A percentile compares a stretch with the other conserved stretches of the same genome.
Conservation (phyloP, 1,140 invertebrate genomes). For the Bombus polaris region DNA sequence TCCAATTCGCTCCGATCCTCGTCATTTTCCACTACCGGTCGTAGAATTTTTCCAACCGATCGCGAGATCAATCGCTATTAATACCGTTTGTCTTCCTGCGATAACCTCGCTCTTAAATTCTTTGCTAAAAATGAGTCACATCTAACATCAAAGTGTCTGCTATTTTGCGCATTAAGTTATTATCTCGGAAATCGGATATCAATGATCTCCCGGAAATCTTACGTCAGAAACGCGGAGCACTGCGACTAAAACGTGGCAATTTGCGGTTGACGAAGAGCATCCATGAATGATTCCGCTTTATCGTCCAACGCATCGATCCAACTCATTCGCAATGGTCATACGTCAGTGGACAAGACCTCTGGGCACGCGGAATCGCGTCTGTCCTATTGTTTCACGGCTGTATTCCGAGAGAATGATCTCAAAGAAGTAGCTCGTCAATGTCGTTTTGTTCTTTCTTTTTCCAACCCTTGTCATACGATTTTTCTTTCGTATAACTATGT, state of each 20-base stretch:
- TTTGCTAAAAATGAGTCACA: slow-evolving; percentile 27
- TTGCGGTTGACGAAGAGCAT: slow-evolving; percentile 25
- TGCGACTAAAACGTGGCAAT: background rate
- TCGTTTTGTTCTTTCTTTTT: background rate
- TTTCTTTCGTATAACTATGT: background rate
- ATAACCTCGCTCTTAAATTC: slow-evolving; percentile 9
- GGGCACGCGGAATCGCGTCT: slow-evolving; percentile 2
- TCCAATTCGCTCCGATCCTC: background rate
- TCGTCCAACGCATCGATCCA: slow-evolving; percentile 26
- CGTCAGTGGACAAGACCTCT: background rate
- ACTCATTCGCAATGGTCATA: slow-evolving; percentile 5
- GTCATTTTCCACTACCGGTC: background rate
- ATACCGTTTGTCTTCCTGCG: background rate
- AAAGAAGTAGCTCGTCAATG: background rate
- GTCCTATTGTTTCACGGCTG: background rate
- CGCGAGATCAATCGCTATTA: background rate
- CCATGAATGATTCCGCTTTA: background rate
- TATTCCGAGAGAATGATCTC: background rate
- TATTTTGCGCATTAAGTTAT: slow-evolving; percentile 12
- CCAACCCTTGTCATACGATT: background rate
- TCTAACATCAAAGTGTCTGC: background rate
- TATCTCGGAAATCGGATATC: slow-evolving; percentile 51
- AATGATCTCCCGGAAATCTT: slow-evolving; percentile 42
- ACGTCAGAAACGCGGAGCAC: slow-evolving; percentile 15
- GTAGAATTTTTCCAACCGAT: background rate